A percentile compares a stretch with the other conserved stretches of the same genome.
phyloP scores from a whole-genome alignment of 2,113 vertebrate genomes.

The Trematomus loennbergii region DNA sequence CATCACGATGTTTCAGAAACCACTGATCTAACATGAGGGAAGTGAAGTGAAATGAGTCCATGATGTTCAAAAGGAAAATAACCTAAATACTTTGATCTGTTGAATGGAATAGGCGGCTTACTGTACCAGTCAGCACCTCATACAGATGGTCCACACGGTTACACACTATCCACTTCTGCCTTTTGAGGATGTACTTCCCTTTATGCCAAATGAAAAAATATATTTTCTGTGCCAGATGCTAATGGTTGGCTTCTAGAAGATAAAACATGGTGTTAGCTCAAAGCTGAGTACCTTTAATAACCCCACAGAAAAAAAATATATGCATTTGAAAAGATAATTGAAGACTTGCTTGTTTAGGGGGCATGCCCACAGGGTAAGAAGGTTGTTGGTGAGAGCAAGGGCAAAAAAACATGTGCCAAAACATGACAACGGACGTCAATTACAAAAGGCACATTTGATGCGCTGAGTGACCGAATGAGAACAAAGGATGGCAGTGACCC shows the following conservation, averaged over 20 bases:
- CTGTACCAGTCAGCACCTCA: not conserved
- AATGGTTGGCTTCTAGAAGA: conserved; percentile 40
- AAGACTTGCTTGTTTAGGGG: conserved; percentile 26
- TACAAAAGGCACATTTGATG: conserved; percentile 3
- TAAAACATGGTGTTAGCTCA: conserved; percentile 40
- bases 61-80: not conserved
- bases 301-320: not conserved
- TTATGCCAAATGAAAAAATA: conserved; percentile 21
- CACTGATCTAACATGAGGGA: not conserved
- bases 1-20: too few relatives aligned
- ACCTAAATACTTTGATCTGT: conserved; percentile 25
- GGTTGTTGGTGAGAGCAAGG: not conserved
- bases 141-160: not conserved
- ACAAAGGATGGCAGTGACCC: conserved; percentile 7
- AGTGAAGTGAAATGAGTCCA: conserved; percentile 5
- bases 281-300: conserved; percentile 41
- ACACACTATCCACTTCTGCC: conserved; percentile 26
- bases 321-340: conserved; percentile 15
- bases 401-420: conserved; percentile 15
- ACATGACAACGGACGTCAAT: conserved; percentile 2
- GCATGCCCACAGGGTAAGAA: conserved; percentile 6
- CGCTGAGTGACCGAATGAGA: conserved; percentile 6
- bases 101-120: not conserved
- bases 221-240: conserved; percentile 30
- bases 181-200: conserved; percentile 34